A percentile compares a stretch with the other conserved stretches of the same genome.
Conservation (phyloP, 1,140 invertebrate genomes). For the Mercenaria mercenaria region DNA sequence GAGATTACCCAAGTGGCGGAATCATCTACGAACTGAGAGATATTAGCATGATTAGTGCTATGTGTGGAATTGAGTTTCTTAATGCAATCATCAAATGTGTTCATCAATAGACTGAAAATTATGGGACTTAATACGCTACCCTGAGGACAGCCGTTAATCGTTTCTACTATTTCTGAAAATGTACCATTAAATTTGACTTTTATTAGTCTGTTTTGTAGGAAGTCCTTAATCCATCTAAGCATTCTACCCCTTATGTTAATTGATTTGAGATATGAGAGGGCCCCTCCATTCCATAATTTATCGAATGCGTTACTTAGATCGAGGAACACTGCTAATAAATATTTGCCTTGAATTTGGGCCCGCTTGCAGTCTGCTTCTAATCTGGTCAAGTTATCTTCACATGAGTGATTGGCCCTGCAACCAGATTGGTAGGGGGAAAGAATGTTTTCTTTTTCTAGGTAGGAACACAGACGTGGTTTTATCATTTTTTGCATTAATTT, state of each 20-base stretch:
- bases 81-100: too few relatives aligned
- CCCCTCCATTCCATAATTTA: constrained; percentile 21
- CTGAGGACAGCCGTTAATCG: too few relatives aligned
- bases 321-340: background rate
- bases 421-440: background rate
- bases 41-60: too few relatives aligned
- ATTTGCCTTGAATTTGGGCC: background rate
- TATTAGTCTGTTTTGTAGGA: too few relatives aligned
- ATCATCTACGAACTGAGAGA: too few relatives aligned
- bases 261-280: background rate
- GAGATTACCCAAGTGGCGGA: too few relatives aligned
- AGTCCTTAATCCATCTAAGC: background rate
- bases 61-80: too few relatives aligned
- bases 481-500: constrained; percentile 46
- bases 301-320: constrained; percentile 5
- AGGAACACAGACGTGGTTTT: background rate
- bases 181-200: too few relatives aligned
- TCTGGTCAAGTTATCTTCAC: background rate
- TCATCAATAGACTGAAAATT: too few relatives aligned
- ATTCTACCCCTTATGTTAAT: background rate
- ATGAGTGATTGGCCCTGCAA: background rate
- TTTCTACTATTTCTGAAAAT: too few relatives aligned
- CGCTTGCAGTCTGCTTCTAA: background rate
- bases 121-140: too few relatives aligned
- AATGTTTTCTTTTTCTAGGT: background rate